phyloP scores from a whole-genome alignment of 2,888 invertebrate species.

The Tenthredo livida region DNA sequence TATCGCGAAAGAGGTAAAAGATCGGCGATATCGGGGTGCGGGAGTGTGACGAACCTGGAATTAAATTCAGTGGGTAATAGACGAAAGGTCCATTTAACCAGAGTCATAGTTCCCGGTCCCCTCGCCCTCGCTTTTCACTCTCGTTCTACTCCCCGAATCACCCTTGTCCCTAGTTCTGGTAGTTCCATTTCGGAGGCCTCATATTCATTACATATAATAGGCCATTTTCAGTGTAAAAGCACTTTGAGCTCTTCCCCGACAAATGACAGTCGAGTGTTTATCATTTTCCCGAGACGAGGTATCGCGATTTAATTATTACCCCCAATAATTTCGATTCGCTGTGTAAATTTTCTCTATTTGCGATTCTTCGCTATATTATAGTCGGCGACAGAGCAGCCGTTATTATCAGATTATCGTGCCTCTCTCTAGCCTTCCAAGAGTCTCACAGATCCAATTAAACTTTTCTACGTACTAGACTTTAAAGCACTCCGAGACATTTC shows the following conservation, averaged over 20 bases:
- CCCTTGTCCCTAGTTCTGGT: conserved; percentile 40
- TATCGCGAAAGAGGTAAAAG: neutral
- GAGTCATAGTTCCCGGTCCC: conserved; percentile 34
- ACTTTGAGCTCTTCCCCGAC: conserved; percentile 53
- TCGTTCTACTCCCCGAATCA: neutral
- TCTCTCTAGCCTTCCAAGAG: neutral
- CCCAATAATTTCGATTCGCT: neutral
- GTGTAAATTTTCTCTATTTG: neutral
- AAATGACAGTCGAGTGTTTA: conserved; percentile 45
- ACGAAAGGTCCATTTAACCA: conserved; percentile 48
- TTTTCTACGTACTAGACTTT: conserved; percentile 38
- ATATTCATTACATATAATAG: conserved; percentile 65
- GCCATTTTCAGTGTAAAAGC: conserved; percentile 61
- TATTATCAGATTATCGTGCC: conserved; percentile 4
- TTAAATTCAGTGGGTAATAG: conserved; percentile 48
- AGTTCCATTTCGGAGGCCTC: conserved; percentile 59
- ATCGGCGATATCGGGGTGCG: neutral
- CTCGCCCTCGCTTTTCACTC: conserved; percentile 9
- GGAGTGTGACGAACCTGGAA: conserved; percentile 8
- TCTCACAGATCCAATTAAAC: conserved; percentile 51
- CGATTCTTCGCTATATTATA: neutral
- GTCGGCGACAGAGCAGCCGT: neutral
- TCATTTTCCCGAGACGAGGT: conserved; percentile 18
- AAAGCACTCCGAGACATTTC: neutral
- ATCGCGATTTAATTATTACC: conserved; percentile 31